Evolutionary conservation across 1,140 invertebrate species (phyloP), one percentile per base, ranked within the genome.

Genomic region (Lepeophtheirus salmonis): DNA sequence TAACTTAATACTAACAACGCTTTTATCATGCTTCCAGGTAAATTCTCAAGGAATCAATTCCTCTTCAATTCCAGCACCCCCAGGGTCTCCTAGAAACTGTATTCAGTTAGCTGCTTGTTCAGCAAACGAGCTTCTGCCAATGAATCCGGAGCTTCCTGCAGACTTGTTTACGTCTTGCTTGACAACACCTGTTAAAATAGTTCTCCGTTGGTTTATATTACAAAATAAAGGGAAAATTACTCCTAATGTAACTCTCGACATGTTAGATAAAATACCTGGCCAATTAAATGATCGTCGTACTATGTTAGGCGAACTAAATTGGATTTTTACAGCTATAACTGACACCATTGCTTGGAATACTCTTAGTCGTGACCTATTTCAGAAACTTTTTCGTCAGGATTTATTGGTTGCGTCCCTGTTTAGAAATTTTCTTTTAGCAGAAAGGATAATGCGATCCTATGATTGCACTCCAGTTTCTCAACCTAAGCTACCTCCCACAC

Each of bases 321-420:
- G 95, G 95, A 96, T 99, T 69, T 98, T 98, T 74, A 98, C 95
- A 26, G 95, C 95, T 4, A 97, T 99, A 58, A 98, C 95, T 1
- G 95, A 98, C 71, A 98, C 95, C n/a, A 97, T 99, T 69, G 95
- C 95, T 0, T 99, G 94, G 94, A 96, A 96, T 69, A 87, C 84
- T 49, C 75, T 99, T 62, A 87, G 90, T 14, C 77, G 80, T 76
- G 90, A 95, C 67, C 75, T 92, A 63, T 98, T 98, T 74, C 92
- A 97, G 74, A 89, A 85, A 69, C 73, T 99, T 60, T 99, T 98
- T 72, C 78, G 96, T 4, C 90, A 95, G 73, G 96, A 99, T 74
- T 75, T 98, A 58, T 76, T 99, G n/a, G 92, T 97, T 13, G 94
- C 95, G 25, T 95, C 89, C 71, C 76, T 99, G 41, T 97, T 97